Conservation (phyloP, 2,797 vertebrate genomes). For the Triplophysa yarkandensis region DNA sequence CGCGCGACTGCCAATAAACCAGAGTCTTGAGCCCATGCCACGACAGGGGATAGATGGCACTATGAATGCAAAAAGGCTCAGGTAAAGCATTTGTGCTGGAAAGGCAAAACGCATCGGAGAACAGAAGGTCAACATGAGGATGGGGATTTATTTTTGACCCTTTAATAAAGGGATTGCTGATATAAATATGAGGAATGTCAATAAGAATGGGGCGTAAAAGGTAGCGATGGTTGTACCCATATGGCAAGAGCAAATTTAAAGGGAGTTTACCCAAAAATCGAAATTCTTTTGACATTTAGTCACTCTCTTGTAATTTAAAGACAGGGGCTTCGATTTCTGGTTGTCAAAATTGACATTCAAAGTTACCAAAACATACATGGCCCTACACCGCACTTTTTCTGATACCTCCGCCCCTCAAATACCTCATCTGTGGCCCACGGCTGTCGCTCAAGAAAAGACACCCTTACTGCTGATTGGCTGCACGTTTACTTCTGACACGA, state of each 20-base stretch:
- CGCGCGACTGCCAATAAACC: conserved; percentile 30
- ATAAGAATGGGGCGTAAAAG: neutral
- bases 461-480: too few species aligned
- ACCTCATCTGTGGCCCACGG: too few species aligned
- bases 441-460: too few species aligned
- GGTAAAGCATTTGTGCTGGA: conserved; percentile 6
- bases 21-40: conserved; percentile 34
- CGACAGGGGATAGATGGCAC: conserved; percentile 34
- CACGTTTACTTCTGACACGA: too few species aligned
- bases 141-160: conserved; percentile 24
- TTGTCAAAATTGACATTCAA: too few species aligned
- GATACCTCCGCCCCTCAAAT: too few species aligned
- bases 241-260: neutral
- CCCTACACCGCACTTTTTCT: too few species aligned
- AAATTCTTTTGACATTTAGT: too few species aligned
- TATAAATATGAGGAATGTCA: neutral
- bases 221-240: neutral
- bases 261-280: too few species aligned
- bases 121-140: conserved; percentile 37
- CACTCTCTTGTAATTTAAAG: too few species aligned
- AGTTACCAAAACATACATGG: too few species aligned
- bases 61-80: conserved; percentile 15
- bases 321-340: too few species aligned
- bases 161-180: conserved; percentile 31
- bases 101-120: neutral